Conservation (phyloP, 2,797 vertebrate species). For the Psittacula derbiana region DNA sequence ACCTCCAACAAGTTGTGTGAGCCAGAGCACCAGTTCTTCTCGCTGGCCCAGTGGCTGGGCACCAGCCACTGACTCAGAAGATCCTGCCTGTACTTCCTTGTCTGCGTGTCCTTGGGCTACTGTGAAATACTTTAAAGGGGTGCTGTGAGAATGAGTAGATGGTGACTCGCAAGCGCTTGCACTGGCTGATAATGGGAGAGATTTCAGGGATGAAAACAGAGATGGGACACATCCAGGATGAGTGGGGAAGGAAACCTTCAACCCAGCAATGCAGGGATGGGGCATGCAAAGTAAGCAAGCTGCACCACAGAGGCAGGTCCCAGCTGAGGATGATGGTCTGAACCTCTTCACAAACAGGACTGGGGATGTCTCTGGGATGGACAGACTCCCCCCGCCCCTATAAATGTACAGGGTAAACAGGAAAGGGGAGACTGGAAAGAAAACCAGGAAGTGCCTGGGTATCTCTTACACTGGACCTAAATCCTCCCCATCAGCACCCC, state of each 20-base stretch:
- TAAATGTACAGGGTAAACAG: not conserved
- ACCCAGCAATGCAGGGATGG: not conserved
- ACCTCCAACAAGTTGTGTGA: not conserved
- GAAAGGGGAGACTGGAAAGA: not conserved
- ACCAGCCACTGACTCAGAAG: constrained; percentile 48
- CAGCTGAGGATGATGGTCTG: not conserved
- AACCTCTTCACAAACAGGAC: not conserved
- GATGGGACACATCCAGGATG: not conserved
- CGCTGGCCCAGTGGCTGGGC: constrained; percentile 13
- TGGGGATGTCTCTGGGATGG: not conserved
- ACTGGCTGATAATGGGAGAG: not conserved
- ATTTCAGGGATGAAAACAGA: not conserved
- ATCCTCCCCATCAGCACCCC: not conserved
- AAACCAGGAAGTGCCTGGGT: not conserved
- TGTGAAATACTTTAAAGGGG: not conserved
- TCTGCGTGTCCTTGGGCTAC: constrained; percentile 39
- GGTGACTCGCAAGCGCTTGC: not conserved
- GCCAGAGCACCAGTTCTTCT: constrained; percentile 37
- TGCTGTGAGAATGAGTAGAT: not conserved
- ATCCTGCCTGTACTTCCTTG: constrained; percentile 29
- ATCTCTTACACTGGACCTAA: not conserved
- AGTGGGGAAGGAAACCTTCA: not conserved
- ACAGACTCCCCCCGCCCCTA: not conserved
- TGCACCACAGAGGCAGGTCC: not conserved
- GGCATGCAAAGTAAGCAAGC: not conserved